Evolutionary conservation across 2,888 invertebrate genomes (phyloP).

Genomic region (Corythucha ciliata): DNA sequence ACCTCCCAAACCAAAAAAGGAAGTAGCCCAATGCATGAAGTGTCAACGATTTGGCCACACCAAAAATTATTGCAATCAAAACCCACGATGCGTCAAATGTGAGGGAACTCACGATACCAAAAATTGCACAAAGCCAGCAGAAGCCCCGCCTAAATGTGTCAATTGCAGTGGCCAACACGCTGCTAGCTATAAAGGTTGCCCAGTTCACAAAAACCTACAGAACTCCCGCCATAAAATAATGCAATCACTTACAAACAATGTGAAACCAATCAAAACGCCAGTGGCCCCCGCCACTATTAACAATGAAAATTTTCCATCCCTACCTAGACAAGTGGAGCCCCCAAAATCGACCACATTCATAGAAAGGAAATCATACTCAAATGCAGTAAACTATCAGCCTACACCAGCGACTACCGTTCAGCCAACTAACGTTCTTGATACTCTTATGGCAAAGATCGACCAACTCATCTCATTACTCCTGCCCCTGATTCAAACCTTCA

Average conservation of each 20-base stretch:
- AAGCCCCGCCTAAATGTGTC: conserved; percentile 5
- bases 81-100: conserved; percentile 3
- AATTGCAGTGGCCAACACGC: conserved; percentile 12
- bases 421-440: conserved; percentile 7
- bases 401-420: too few species aligned
- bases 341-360: neutral
- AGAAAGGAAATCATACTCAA: conserved; percentile 2
- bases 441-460: conserved; percentile 6
- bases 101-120: neutral
- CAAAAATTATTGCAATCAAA: conserved; percentile 4
- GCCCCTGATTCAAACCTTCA: conserved; percentile 9
- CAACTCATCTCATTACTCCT: conserved; percentile 2
- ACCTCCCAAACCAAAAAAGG: neutral
- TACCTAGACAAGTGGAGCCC: conserved; percentile 1
- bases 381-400: conserved; percentile 4
- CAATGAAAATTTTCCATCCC: conserved; percentile 3
- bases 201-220: conserved; percentile 9
- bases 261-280: too few species aligned
- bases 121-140: conserved; percentile 1
- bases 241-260: neutral
- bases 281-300: neutral
- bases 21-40: neutral
- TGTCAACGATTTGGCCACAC: conserved; percentile 12
- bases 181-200: conserved; percentile 14
- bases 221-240: conserved; percentile 9